Conservation (phyloP, 2,888 invertebrate species). For the Drosophila anomalata region DNA sequence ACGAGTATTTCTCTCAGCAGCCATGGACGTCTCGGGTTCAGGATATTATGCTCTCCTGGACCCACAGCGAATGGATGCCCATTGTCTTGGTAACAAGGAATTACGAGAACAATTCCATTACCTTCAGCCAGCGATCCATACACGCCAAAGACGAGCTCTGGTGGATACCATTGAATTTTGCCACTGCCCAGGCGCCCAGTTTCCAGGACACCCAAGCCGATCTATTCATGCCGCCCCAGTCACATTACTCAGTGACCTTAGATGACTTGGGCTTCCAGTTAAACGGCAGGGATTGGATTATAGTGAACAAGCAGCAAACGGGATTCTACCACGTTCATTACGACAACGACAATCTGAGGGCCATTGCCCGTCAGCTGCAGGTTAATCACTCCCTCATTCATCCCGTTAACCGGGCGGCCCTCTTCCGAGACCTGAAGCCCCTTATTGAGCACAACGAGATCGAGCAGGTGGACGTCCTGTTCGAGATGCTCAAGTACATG, state of each 20-base stretch:
- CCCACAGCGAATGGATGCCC: conserved; percentile 86
- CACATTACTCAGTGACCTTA: conserved; percentile 65
- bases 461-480: conserved; percentile 84
- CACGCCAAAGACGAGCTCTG: conserved; percentile 69
- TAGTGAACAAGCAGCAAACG: conserved; percentile 82
- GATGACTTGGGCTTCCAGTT: conserved; percentile 70
- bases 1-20: conserved; percentile 57
- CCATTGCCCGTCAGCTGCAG: conserved; percentile 87
- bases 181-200: conserved; percentile 64
- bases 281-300: conserved; percentile 78
- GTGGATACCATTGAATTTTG: conserved; percentile 83
- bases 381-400: conserved; percentile 88
- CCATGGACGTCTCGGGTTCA: conserved; percentile 82
- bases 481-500: conserved; percentile 86
- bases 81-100: conserved; percentile 85
- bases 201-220: conserved; percentile 77
- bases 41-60: conserved; percentile 87
- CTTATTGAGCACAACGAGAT: conserved; percentile 87
- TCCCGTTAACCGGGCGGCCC: conserved; percentile 91
- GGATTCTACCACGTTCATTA: conserved; percentile 88
- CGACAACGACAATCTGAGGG: conserved; percentile 87
- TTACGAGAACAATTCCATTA: conserved; percentile 84
- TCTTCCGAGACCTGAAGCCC: conserved; percentile 90
- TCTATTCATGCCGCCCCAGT: conserved; percentile 78
- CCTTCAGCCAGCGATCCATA: conserved; percentile 85